Base-by-base conservation (phyloP, 2,797 vertebrate genomes). In the Scomberomorus guttatus region DNA sequence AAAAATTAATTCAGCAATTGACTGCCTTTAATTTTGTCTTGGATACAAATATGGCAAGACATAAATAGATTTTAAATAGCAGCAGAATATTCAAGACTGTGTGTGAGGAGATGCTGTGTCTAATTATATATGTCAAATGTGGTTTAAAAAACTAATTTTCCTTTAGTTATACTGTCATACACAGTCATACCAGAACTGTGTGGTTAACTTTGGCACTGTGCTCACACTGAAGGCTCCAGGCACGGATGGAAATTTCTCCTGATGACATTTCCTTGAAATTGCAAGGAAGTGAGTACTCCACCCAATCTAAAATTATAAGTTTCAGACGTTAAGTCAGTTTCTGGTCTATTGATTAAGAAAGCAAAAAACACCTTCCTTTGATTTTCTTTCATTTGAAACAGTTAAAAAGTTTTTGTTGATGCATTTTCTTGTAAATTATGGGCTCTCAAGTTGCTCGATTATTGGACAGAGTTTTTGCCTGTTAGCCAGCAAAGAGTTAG, bases 261-360 rank as follows among this genome's bases (percentile, higher is more conserved):
- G 0, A 62, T n/a, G 10, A 15, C 8, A 39, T 54, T 85, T 84
- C 77, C 29, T 13, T 50, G 5, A 81, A 75, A 25, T 55, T 39
- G 12, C 20, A 46, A 54, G 72, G 77, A 85, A 87, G 82, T 80
- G 61, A 54, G 68, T 0, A 6, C 61, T 44, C 71, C 50, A 29
- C 76, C 71, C 55, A 0, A 0, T n/a, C 25, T 48, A 34, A 64
- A 69, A 55, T 44, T 29, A 67, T 7, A 48, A 15, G 22, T 51
- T 58, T 48, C 1, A 0, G 51, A 8, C 3, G 20, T 20, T 73
- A 68, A 72, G 39, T 56, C 17, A 71, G 24, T 25, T 56, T 50
- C 29, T 54, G 0, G 0, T 44, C 7, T 46, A 5, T 39, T 32
- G 14, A 78, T 44, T 15, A 13, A 60, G 5, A 17, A 50, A 70